Evolutionary conservation across 1,140 invertebrate species (phyloP), one percentile per base, ranked within the genome.

Genomic region (Battus philenor): DNA sequence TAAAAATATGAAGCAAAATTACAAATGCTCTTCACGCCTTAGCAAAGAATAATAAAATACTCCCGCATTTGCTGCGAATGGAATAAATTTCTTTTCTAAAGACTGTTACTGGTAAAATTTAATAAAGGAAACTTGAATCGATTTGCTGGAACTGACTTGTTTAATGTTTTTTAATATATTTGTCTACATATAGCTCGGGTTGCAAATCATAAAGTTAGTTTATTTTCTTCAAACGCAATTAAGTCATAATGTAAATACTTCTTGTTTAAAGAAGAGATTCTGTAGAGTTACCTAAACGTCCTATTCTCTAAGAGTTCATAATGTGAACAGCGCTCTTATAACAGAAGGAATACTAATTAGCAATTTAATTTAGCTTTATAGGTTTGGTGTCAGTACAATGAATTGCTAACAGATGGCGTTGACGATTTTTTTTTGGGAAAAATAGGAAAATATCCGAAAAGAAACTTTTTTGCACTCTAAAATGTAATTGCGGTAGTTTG

Each of bases 101-200:
- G 47, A 63, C 50, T 62, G 59, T 58, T 60, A 54, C 43, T 55
- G 43, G 51, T 58, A 54, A 66, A 68, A 68, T 68, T 60, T 60
- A 68, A 68, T 68, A 68, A 63, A 68, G 54, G 54, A 68, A 68
- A 60, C 60, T 60, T 46, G 50, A 59, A 63, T 59, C 45, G 46
- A 48, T 48, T 57, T 52, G 49, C 29, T 20, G 20, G 46, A 47
- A 59, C 56, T 56, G 59, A 38, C 47, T 55, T 55, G 39, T 46
- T 56, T 50, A 53, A 60, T 50, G 46, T 59, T 64, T 60, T 68
- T 60, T 58, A 49, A 60, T n/a, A n/a, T n/a, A n/a, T n/a, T n/a
- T n/a, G n/a, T n/a, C n/a, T n/a, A n/a, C n/a, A n/a, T n/a, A n/a
- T n/a, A n/a, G n/a, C n/a, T n/a, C n/a, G n/a, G n/a, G n/a, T n/a